Evolutionary conservation across 2,113 vertebrate genomes (phyloP).

Genomic region (Tamias sibiricus): DNA sequence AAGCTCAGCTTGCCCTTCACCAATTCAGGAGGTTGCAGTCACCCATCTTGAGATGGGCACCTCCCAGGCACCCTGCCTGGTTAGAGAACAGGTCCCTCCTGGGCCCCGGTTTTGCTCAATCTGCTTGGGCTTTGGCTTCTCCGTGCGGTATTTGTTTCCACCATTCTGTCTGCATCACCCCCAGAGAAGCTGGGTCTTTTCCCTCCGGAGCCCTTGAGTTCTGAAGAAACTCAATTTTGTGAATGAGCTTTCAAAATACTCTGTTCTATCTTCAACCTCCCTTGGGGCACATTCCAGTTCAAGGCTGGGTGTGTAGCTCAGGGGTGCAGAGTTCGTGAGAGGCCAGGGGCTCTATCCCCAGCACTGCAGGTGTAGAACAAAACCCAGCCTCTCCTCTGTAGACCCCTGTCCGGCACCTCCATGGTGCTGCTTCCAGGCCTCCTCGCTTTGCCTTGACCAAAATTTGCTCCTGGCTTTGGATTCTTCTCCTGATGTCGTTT

Average conservation of each 20-base stretch:
- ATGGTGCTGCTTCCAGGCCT: not conserved
- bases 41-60: not conserved
- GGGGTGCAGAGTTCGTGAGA: not conserved
- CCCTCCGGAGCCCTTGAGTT: not conserved
- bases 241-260: not conserved
- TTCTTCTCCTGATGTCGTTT: not conserved
- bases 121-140: not conserved
- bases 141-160: not conserved
- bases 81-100: not conserved
- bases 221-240: not conserved
- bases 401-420: not conserved
- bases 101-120: not conserved
- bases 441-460: too few relatives aligned
- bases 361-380: not conserved
- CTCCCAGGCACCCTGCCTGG: fast-evolving
- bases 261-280: not conserved
- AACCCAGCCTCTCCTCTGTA: not conserved
- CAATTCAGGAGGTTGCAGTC: too few relatives aligned
- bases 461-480: not conserved
- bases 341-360: not conserved
- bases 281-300: not conserved
- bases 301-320: not conserved
- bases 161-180: not conserved
- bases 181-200: not conserved
- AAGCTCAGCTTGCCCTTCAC: not conserved